phyloP scores from a whole-genome alignment of 2,888 invertebrate species.

The Tuta absoluta region DNA sequence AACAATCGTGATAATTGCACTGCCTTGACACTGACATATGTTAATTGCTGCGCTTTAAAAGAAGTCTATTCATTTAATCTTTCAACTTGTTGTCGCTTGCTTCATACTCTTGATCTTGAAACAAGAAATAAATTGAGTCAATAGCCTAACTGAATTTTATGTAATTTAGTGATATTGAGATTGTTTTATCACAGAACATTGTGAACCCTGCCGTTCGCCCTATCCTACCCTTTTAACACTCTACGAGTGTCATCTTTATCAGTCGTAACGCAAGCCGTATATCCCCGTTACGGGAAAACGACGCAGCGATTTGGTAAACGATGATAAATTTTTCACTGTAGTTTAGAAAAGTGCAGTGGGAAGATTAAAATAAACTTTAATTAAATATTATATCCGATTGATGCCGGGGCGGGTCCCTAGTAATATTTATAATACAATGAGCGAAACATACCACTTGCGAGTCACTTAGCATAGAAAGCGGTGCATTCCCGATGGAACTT shows the following conservation, averaged over 20 bases:
- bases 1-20: constrained; percentile 55
- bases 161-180: constrained; percentile 11
- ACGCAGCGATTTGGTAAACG: too few species aligned
- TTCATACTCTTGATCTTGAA: too few species aligned
- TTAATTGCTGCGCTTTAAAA: constrained; percentile 23
- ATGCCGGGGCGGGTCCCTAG: too few species aligned
- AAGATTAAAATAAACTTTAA: too few species aligned
- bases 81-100: constrained; percentile 2
- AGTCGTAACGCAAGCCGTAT: too few species aligned
- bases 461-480: constrained; percentile 67
- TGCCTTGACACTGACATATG: constrained; percentile 29
- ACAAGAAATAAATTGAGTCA: neutral
- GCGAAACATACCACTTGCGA: constrained; percentile 51
- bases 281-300: too few species aligned
- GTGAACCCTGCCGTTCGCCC: constrained; percentile 40
- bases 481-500: constrained; percentile 43
- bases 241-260: too few species aligned
- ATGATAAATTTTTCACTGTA: too few species aligned
- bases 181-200: constrained; percentile 5
- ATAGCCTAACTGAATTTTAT: too few species aligned
- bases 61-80: constrained; percentile 11
- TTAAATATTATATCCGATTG: too few species aligned
- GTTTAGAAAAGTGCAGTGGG: too few species aligned
- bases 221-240: too few species aligned
- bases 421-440: constrained; percentile 46